Evolutionary conservation across 2,888 invertebrate species (phyloP), one percentile per base, ranked within the genome.

Genomic region (Lasius platythorax): DNA sequence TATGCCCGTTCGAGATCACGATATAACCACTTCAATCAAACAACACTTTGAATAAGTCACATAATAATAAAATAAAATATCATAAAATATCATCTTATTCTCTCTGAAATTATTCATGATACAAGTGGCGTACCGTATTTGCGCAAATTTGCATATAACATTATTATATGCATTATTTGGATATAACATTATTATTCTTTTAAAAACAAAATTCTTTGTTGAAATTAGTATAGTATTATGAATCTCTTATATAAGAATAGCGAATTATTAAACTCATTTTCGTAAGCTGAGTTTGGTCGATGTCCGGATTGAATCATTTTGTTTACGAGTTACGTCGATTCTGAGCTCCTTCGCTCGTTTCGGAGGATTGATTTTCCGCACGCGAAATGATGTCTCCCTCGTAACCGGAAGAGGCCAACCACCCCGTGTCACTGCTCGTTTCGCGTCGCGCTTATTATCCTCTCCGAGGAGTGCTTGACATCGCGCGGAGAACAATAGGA

Each of bases 391-490:
- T 61, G 18, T 70, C 40, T 56, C n/a, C 37, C 56, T 70, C 9
- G 37, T 64, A 64, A 66, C 23, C 64, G 43, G 40, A 78, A 78
- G 46, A 46, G 58, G 73, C 56, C 58, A 68, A 67, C 46, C 30
- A 70, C 61, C 79, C 70, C 56, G 75, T 64, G 76, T 46, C 33
- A 82, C 79, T 86, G 88, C 53, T 74, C 84, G 66, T 85, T 88
- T 85, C 68, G 18, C 28, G 79, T 67, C 40, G 43, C 28, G 58
- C 72, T 81, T 82, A 87, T 84, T 82, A 83, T 87, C 67, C 83
- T 88, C 85, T 82, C 85, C 73, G 40, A 86, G 84, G 84, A 90
- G 73, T 67, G 23, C 81, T 86, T 70, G 82, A 79, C 74, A 85
- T 73, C 85, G 61, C 18, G n/a, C 63, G 28, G 61, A 50, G 66